Evolutionary conservation across 2,113 vertebrate genomes (phyloP).

Genomic region (Gymnobelideus leadbeateri): DNA sequence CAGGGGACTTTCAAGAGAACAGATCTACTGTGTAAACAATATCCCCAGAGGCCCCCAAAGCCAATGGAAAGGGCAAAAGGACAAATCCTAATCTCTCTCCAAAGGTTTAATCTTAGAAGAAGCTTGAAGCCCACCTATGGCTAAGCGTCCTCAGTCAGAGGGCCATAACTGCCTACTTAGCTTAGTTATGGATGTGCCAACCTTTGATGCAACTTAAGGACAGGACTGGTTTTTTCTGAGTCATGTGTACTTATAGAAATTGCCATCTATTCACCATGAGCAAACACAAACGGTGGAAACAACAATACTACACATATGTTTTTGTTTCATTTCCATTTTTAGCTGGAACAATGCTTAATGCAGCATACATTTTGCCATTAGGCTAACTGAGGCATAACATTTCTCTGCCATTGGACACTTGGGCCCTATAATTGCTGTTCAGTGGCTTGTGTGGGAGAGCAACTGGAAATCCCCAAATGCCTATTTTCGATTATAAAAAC

Average conservation of each 20-base stretch:
- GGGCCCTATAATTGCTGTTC: not conserved
- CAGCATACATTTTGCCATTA: not conserved
- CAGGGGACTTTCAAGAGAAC: constrained; percentile 64
- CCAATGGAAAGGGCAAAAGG: constrained; percentile 25
- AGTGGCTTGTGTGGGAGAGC: not conserved
- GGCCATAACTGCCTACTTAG: not conserved
- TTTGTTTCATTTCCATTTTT: constrained; percentile 32
- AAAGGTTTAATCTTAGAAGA: not conserved
- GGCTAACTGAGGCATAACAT: constrained; percentile 9
- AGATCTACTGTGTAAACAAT: constrained; percentile 56
- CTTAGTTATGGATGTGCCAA: not conserved
- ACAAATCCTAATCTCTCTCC: constrained; percentile 44
- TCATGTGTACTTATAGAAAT: not conserved
- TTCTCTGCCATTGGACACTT: not conserved
- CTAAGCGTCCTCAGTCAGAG: not conserved
- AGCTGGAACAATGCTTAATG: constrained; percentile 14
- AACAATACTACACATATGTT: not conserved
- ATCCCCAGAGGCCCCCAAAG: constrained; percentile 40
- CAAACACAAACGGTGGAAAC: not conserved
- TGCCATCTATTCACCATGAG: not conserved
- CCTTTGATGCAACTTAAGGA: not conserved
- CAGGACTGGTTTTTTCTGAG: not conserved
- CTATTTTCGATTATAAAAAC: constrained; percentile 25
- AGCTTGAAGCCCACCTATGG: not conserved
- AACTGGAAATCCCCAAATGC: constrained; percentile 12